Base-by-base conservation (phyloP, 2,113 vertebrate species). In the Peromyscus maniculatus region DNA sequence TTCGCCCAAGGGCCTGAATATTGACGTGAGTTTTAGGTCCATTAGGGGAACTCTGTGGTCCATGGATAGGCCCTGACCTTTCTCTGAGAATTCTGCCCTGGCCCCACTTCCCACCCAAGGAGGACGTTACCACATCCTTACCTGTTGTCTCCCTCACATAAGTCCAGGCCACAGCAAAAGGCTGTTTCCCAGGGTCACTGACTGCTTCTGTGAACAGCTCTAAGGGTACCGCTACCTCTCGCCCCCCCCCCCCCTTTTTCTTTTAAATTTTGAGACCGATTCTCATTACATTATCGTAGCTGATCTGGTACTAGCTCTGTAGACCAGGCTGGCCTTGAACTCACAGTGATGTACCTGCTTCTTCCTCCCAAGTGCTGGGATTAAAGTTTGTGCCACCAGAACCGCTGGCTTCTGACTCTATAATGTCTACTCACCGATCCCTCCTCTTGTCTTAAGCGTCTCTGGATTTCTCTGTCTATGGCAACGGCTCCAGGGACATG, bases 71-170 rank as follows among this genome's bases (percentile, higher is more conserved):
- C 69, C 89, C 46, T 49, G 17, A 24, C 26, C 52, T 75, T 66
- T 49, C 43, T 57, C 83, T 43, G 64, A 71, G 93, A 83, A 49
- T 62, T n/a, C 69, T 79, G 57, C 57, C 22, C 7, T 82, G 52
- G 26, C 39, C 39, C 64, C 39, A n/a, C 49, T 49, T 74, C 69
- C 62, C 5, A 4, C 36, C 4, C 3, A 1, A 0, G 24, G 78
- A 86, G 5, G 13, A 59, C 22, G 5, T 2, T 3, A 17, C 43
- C 46, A n/a, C 75, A 46, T 52, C 22, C 57, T 1, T 0, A 15
- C 71, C 39, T 0, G 0, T 4, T 4, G 43, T 39, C 22, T 1
- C 78, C 26, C 59, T 49, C 17, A 5, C 3, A 0, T 1, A 0
- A 5, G 39, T 4, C 82, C 39, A 33, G 36, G 11, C 59, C 64